These are phyloP conservation scores for Telmatochromis bifrenatus DNA, from an alignment of 2,113 vertebrate genomes.

Conservation along the genomic window DNA sequence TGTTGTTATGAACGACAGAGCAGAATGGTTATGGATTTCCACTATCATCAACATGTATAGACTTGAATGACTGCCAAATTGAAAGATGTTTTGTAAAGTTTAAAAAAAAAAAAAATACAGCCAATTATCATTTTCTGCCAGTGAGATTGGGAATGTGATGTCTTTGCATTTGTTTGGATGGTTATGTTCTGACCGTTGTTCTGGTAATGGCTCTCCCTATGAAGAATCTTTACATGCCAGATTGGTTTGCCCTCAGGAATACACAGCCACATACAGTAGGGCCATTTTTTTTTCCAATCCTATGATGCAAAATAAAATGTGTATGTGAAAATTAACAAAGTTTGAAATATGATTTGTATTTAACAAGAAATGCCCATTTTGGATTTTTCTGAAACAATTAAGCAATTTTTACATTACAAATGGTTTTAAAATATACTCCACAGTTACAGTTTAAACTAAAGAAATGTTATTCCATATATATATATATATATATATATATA, in stretches of 20 bases:
- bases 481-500: fast-evolving
- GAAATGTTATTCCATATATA: background rate
- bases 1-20: background rate
- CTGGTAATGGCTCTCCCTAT: conserved; percentile 48
- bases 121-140: conserved; percentile 32
- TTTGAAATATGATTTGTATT: background rate
- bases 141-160: conserved; percentile 31
- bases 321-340: conserved; percentile 63
- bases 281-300: conserved; percentile 65
- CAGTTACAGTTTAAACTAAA: background rate
- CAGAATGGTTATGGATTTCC: conserved; percentile 1
- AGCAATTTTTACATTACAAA: background rate
- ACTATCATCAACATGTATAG: conserved; percentile 10
- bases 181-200: conserved; percentile 35
- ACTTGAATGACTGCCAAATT: conserved; percentile 13
- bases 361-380: background rate
- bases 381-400: background rate
- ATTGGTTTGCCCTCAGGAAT: conserved; percentile 74
- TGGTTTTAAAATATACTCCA: background rate
- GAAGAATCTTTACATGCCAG: conserved; percentile 60
- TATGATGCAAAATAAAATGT: conserved; percentile 75
- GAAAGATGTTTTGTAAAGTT: background rate
- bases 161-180: conserved; percentile 29
- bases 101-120: background rate
- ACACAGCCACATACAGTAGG: conserved; percentile 67